These are phyloP conservation scores for Mus spretus DNA, from an alignment of 2,797 vertebrate species.

Conservation along the genomic window DNA sequence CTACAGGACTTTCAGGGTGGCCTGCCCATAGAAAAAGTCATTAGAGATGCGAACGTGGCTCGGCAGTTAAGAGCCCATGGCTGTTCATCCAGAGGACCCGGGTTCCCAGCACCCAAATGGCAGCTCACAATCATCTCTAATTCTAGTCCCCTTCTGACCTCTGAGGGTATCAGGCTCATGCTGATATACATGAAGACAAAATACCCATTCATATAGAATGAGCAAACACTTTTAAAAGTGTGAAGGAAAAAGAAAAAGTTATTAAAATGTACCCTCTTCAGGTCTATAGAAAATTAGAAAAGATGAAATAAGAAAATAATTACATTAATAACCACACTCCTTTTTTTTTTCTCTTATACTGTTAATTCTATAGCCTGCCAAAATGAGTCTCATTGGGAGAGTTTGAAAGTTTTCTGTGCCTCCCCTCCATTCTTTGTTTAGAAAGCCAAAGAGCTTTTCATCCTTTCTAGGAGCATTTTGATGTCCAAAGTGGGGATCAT, in stretches of 20 bases:
- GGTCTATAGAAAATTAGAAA: neutral
- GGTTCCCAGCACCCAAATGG: neutral
- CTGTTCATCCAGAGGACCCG: neutral
- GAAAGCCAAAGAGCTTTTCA: conserved; percentile 26
- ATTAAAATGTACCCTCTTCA: neutral
- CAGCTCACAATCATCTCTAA: neutral
- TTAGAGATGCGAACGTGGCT: neutral
- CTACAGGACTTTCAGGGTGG: neutral
- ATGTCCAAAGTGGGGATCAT: conserved; percentile 66
- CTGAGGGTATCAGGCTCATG: neutral
- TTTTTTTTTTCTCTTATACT: neutral
- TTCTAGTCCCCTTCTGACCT: neutral
- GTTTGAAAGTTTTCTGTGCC: neutral
- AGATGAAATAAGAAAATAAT: neutral
- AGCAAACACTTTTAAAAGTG: neutral
- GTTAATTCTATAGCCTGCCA: neutral
- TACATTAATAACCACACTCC: conserved; percentile 19
- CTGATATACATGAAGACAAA: neutral
- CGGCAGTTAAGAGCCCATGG: neutral
- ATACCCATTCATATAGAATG: neutral
- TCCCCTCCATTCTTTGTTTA: conserved; percentile 46
- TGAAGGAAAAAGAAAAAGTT: conserved; percentile 17
- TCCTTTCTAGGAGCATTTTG: conserved; percentile 59
- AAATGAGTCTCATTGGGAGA: neutral
- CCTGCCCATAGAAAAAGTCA: neutral